Evolutionary conservation across 1,140 invertebrate species (phyloP).

Genomic region (Drosophila novamexicana): DNA sequence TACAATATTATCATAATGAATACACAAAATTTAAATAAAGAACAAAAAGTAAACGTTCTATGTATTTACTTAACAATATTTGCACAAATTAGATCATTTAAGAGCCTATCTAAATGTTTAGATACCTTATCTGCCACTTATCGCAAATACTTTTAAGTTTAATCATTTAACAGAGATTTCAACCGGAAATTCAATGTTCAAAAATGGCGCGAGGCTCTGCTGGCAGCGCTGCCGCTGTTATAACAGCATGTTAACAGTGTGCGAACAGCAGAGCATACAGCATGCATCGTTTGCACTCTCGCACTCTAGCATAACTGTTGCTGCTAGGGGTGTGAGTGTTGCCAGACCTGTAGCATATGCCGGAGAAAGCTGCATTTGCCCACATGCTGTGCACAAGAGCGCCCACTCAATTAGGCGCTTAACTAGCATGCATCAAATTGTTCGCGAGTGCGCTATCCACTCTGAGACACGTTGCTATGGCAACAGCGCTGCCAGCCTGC

Average conservation of each 20-base stretch:
- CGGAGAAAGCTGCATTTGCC: conserved; percentile 1
- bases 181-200: conserved; percentile 6
- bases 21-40: conserved; percentile 83
- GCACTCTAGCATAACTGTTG: neutral
- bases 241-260: conserved; percentile 8
- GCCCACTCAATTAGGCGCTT: neutral
- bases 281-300: conserved; percentile 3
- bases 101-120: no score
- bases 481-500: conserved; percentile 4
- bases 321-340: neutral
- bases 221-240: conserved; percentile 9
- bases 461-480: conserved; percentile 21
- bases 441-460: conserved; percentile 3
- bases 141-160: no score
- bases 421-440: neutral
- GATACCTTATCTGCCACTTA: neutral
- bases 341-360: neutral
- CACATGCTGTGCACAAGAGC: conserved; percentile 6
- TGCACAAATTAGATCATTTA: neutral
- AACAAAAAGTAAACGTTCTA: conserved; percentile 66
- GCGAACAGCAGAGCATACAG: neutral
- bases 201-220: neutral
- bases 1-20: conserved; percentile 82
- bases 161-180: neutral
- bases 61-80: conserved; percentile 15